Base-by-base conservation (phyloP, 1,140 invertebrate genomes). In the Meloidogyne floridensis region DNA sequence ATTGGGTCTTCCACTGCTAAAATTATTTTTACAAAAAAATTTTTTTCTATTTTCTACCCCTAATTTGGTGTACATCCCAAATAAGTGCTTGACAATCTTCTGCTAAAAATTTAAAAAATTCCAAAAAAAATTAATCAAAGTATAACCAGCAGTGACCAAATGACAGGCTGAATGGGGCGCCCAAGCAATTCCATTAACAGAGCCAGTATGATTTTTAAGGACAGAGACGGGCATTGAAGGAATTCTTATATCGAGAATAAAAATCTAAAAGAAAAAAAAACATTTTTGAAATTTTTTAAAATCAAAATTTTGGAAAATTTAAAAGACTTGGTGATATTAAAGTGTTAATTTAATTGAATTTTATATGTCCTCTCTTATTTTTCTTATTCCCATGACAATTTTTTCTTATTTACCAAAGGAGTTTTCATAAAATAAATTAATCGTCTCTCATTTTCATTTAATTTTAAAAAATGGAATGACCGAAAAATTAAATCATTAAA, bases 111-210 rank as follows among this genome's bases (percentile, higher is more conserved):
- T 32, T 42, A 2, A 72, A 81, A 65, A 42, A 53, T 80, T 42
- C n/a, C n/a, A n/a, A n/a, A n/a, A n/a, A n/a, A 6, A n/a, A n/a
- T 20, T 76, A 32, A 32, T 32, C 32, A 32, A 32, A 32, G 2
- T 1, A 32, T 32, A n/a, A 84, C 81, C 84, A 43, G 82, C 87
- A 13, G 89, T 89, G 59, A 87, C 88, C 11, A 89, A 84, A 74
- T 89, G 88, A 43, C 84, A 98, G 32, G 96, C 96, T 84, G 94
- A 94, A 91, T 99, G 97, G 82, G 97, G 97, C 15, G 98, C 97
- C 97, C 97, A 99, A 2, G 97, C 96, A 88, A 99, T 97, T 75
- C 96, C 97, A 92, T 99, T 99, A 65, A 99, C 96, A 92, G 95
- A 98, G 65, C 96, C 96, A 88, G 95, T 93, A 90, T 99, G 97